phyloP scores from a whole-genome alignment of 2,797 vertebrate genomes.

The Sebastes minor region DNA sequence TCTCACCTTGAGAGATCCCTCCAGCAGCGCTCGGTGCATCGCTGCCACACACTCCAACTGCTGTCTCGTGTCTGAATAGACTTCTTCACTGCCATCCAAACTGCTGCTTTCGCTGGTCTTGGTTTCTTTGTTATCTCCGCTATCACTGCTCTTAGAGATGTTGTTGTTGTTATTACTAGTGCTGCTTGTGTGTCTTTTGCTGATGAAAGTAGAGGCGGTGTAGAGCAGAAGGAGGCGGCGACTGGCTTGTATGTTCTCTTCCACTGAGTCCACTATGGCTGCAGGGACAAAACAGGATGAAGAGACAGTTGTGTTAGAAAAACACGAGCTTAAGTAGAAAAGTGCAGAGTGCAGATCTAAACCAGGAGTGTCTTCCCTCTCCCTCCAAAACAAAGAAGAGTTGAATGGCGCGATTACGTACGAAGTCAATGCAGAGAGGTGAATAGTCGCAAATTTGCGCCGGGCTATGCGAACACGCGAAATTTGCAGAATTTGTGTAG shows the following conservation, averaged over 20 bases:
- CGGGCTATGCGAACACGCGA: too few species aligned
- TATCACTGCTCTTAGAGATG: background rate
- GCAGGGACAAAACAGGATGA: slow-evolving; percentile 23
- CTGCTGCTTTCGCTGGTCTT: background rate
- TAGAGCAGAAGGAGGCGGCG: slow-evolving; percentile 90
- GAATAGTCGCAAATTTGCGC: too few species aligned
- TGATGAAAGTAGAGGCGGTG: slow-evolving; percentile 67
- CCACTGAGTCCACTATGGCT: slow-evolving; percentile 85
- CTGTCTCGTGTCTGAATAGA: slow-evolving; percentile 46
- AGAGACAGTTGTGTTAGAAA: background rate
- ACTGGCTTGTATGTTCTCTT: slow-evolving; percentile 88
- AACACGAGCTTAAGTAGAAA: background rate
- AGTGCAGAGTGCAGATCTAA: too few species aligned
- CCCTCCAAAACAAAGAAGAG: too few species aligned
- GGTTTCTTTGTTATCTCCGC: background rate
- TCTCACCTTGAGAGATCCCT: slow-evolving; percentile 80
- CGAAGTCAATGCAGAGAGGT: too few species aligned
- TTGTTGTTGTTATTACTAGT: slow-evolving; percentile 44
- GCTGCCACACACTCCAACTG: slow-evolving; percentile 86
- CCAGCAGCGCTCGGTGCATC: slow-evolving; percentile 85
- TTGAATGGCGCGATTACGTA: too few species aligned
- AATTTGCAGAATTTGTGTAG: too few species aligned
- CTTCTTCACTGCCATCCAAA: background rate
- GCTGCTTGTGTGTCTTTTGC: slow-evolving; percentile 41
- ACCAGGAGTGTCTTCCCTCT: too few species aligned